phyloP scores from a whole-genome alignment of 2,113 vertebrate species.

The Corvus moneduloides region DNA sequence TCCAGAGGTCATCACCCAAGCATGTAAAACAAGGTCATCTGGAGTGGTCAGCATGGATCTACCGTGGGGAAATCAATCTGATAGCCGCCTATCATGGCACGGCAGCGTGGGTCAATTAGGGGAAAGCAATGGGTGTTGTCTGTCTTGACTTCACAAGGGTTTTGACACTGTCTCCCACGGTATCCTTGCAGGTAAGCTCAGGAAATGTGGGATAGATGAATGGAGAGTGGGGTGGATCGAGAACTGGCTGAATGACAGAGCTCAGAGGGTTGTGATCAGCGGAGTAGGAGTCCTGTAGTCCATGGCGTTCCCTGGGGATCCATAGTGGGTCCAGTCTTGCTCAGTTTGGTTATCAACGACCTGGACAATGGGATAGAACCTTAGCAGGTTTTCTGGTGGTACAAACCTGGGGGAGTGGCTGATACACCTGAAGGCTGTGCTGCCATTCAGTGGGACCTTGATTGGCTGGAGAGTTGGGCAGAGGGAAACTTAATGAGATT shows the following conservation, averaged over 20 bases:
- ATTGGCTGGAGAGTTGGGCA: background rate
- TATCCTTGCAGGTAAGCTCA: background rate
- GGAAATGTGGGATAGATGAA: background rate
- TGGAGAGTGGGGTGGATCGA: background rate
- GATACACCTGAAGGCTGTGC: background rate
- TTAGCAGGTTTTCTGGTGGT: background rate
- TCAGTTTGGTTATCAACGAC: rapidly evolving
- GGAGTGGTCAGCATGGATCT: background rate
- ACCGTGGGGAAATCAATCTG: too few relatives aligned
- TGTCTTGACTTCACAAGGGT: too few relatives aligned
- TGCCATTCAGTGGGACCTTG: background rate
- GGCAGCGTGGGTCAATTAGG: background rate
- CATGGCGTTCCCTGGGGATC: background rate
- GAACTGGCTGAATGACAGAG: background rate
- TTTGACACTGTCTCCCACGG: background rate
- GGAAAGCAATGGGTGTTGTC: background rate
- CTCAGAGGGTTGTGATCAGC: background rate
- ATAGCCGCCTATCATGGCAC: background rate
- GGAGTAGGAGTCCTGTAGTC: background rate
- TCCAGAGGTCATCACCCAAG: background rate
- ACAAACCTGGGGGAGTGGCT: background rate
- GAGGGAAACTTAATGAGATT: background rate
- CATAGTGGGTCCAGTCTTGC: background rate
- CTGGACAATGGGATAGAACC: background rate
- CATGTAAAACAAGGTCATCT: too few relatives aligned